Evolutionary conservation across 2,113 vertebrate genomes (phyloP).

Genomic region (Mesocricetus auratus): DNA sequence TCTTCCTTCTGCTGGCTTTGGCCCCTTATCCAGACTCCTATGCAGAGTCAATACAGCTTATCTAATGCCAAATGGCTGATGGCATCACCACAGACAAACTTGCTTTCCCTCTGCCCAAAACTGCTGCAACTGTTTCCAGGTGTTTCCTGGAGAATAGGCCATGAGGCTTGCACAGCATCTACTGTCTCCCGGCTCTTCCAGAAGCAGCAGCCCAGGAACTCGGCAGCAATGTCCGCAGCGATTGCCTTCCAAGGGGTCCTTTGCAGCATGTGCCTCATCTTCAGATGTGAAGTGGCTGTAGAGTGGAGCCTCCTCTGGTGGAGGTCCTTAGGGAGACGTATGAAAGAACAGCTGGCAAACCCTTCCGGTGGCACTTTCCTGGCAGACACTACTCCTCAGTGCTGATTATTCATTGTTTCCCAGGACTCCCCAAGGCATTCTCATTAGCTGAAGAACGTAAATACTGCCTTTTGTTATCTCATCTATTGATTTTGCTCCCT

Average conservation of each 20-base stretch:
- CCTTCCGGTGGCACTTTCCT: not conserved
- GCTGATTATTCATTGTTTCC: slow-evolving; percentile 15
- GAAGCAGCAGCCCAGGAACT: not conserved
- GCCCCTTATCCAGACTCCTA: not conserved
- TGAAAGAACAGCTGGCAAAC: not conserved
- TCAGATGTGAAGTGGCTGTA: slow-evolving; percentile 14
- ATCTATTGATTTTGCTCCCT: slow-evolving; percentile 17
- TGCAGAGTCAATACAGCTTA: not conserved
- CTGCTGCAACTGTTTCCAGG: not conserved
- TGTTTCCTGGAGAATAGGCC: slow-evolving; percentile 20
- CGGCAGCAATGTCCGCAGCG: not conserved
- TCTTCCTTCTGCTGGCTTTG: not conserved
- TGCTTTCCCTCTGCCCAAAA: not conserved
- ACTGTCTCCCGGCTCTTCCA: not conserved
- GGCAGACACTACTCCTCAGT: not conserved
- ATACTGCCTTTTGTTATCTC: slow-evolving; percentile 12
- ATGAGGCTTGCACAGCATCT: not conserved
- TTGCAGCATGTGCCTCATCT: not conserved
- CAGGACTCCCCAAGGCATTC: slow-evolving; percentile 26
- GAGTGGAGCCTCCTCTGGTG: not conserved
- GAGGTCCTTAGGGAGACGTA: not conserved
- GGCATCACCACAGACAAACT: not conserved
- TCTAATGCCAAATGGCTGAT: not conserved
- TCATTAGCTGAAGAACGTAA: slow-evolving; percentile 1
- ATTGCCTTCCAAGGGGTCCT: not conserved